Percentiles rank a stretch among this genome's conserved stretches.
phyloP scores from a whole-genome alignment of 2,797 vertebrate species.

The Helarctos malayanus region DNA sequence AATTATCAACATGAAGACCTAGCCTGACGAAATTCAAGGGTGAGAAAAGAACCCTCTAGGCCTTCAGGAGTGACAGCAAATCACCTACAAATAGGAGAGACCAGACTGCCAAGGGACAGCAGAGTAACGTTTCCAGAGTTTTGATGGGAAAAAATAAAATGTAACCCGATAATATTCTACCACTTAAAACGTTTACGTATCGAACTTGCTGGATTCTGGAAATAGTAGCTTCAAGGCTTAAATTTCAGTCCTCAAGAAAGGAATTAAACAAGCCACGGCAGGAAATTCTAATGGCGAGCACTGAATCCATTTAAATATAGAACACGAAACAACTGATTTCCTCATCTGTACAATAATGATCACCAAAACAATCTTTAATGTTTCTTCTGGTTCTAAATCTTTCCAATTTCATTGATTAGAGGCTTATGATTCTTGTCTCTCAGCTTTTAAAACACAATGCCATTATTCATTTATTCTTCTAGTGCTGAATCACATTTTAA shows the following conservation, averaged over 20 bases:
- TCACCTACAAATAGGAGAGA: background rate
- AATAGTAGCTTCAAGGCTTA: background rate
- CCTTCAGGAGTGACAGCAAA: background rate
- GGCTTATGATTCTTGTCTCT: background rate
- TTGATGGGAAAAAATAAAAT: background rate
- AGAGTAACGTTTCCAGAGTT: background rate
- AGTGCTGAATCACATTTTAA: slow-evolving; percentile 4
- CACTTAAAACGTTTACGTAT: background rate
- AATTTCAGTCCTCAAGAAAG: background rate
- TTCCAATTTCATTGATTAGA: slow-evolving; percentile 54
- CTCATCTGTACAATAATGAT: slow-evolving; percentile 27
- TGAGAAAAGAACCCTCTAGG: background rate
- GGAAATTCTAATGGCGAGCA: slow-evolving; percentile 39
- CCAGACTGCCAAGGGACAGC: background rate
- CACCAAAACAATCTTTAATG: background rate
- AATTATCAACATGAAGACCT: background rate
- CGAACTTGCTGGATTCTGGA: background rate
- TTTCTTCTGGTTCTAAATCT: slow-evolving; percentile 17
- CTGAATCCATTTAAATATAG: slow-evolving; percentile 15
- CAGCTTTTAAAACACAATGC: slow-evolving; percentile 17
- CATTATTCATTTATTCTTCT: background rate
- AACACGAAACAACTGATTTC: slow-evolving; percentile 36
- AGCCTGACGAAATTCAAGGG: background rate
- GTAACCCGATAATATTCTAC: background rate
- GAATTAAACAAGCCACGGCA: background rate